Evolutionary conservation across 2,888 invertebrate genomes (phyloP), one percentile per base, ranked within the genome.

Genomic region (Tenthredo livida): DNA sequence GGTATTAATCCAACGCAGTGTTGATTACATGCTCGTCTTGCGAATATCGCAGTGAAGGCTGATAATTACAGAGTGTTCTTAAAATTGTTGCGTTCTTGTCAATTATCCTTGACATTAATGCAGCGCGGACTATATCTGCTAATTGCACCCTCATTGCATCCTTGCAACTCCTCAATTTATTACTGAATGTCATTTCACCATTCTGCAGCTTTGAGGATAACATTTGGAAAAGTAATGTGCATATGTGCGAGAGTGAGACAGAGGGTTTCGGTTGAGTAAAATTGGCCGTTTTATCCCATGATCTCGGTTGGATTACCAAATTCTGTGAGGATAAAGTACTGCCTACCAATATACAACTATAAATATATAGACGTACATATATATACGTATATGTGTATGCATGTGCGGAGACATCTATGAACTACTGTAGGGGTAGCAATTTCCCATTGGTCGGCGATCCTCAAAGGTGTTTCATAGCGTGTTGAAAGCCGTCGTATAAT

Each of bases 401-500:
- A 17, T 15, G 1, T 15, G 70, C 33, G 17, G 9, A 1, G 33
- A 37, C 17, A 33, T 61, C 25, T 12, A 61, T 21, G 70, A 37
- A 37, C 33, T 37, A 33, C 70, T 73, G 17, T 25, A 21, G 40
- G 33, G 37, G 37, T 73, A 73, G 72, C 72, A n/a, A 67, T 84
- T 84, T 84, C 72, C 84, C 84, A 50, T 37, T n/a, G 84, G 77
- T 77, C 84, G 84, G 84, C 84, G 65, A 84, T 84, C 65, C 77
- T 84, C 84, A 84, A 84, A 84, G 84, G 65, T 75, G 67, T 80
- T 40, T 7, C 58, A 61, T 6, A 21, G 37, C 83, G 83, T 21
- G 83, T 83, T 84, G 80, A 82, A 70, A 72, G 67, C 70, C 58
- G 84, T 61, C 43, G 88, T 87, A 87, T 89, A 90, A 89, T 89